Conservation (phyloP, 2,888 invertebrate species). For the Idaea aversata region DNA sequence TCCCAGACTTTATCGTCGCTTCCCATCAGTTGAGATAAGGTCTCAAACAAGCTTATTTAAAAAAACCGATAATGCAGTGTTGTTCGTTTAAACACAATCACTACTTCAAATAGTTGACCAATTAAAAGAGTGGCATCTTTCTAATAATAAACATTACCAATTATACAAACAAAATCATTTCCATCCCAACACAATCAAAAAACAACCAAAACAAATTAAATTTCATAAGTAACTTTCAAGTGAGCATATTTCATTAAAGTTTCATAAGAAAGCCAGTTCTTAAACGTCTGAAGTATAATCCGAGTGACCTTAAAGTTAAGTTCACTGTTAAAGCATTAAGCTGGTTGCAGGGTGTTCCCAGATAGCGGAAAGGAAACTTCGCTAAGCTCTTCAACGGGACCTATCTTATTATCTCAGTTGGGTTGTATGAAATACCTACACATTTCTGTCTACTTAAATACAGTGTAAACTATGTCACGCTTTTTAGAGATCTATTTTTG, state of each 20-base stretch:
- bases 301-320: conserved; percentile 41
- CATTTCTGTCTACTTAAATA: conserved; percentile 25
- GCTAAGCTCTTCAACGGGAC: conserved; percentile 35
- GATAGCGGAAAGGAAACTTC: conserved; percentile 43
- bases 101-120: no score
- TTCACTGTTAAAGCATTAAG: conserved; percentile 26
- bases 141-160: no score
- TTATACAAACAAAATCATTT: no score
- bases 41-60: no score
- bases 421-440: conserved; percentile 3
- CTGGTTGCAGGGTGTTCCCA: conserved; percentile 33
- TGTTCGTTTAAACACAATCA: no score
- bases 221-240: conserved; percentile 40
- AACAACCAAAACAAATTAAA: conserved; percentile 32
- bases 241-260: conserved; percentile 53
- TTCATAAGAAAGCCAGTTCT: conserved; percentile 36
- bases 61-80: no score
- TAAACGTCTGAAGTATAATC: conserved; percentile 46
- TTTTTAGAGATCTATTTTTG: neutral
- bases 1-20: no score
- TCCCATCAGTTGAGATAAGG: no score
- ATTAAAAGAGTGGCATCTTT: no score
- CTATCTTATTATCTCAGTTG: conserved; percentile 37
- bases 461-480: conserved; percentile 12
- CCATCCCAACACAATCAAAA: conserved; percentile 18